phyloP scores from a whole-genome alignment of 1,140 invertebrate genomes.

The Ceratosolen solmsi region DNA sequence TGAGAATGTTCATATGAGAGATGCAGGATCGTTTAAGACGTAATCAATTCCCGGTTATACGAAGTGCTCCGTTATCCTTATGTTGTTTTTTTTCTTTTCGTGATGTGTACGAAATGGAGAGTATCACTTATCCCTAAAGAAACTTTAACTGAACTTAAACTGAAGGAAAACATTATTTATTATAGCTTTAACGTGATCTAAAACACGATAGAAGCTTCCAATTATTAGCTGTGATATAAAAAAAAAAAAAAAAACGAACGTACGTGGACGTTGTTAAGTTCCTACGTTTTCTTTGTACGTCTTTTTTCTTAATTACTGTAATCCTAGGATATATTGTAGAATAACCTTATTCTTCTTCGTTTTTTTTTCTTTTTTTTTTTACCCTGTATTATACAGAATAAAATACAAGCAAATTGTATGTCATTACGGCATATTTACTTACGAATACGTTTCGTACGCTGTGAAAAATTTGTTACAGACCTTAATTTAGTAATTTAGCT shows the following conservation, averaged over 20 bases:
- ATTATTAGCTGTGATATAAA: constrained; percentile 69
- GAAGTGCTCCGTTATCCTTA: neutral
- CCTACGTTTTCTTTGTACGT: constrained; percentile 64
- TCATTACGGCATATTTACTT: neutral
- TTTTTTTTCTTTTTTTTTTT: neutral
- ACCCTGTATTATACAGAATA: constrained; percentile 20
- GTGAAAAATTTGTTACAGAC: constrained; percentile 31
- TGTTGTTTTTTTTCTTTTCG: too few relatives aligned
- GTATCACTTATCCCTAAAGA: neutral
- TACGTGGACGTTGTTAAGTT: constrained; percentile 67
- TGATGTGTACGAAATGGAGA: neutral
- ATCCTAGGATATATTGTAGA: constrained; percentile 37
- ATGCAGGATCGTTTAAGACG: constrained; percentile 22
- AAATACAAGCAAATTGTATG: neutral
- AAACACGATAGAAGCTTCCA: constrained; percentile 61
- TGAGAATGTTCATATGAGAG: constrained; percentile 18
- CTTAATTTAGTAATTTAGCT: constrained; percentile 10
- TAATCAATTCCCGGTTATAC: constrained; percentile 35
- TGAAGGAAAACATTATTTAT: constrained; percentile 59
- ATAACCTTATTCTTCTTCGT: constrained; percentile 20
- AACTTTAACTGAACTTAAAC: too few relatives aligned
- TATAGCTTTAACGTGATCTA: constrained; percentile 59
- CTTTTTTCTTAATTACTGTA: constrained; percentile 47
- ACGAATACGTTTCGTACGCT: neutral
- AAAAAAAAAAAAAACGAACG: constrained; percentile 55